Base-by-base conservation (phyloP, 1,140 invertebrate genomes). In the Patella vulgata region DNA sequence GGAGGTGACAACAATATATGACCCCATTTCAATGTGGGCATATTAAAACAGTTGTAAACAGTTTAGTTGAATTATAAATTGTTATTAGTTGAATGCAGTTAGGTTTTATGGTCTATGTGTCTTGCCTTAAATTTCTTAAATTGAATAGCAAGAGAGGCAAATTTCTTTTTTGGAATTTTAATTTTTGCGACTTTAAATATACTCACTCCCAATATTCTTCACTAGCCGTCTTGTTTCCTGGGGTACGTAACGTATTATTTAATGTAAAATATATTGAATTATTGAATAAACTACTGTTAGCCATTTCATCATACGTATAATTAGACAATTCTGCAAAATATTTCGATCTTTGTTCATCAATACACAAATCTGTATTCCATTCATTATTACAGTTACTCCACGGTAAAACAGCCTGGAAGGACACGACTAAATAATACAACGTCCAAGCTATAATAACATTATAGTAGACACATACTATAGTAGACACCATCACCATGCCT, bases 381-480 rank as follows among this genome's bases (percentile, higher is more conserved):
- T 89, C 87, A 77, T 96, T 93, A 36, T 88, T 87, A 80, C 95
- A 98, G 58, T 90, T 89, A 23, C 90, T 89, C 96, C 96, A 98
- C 1, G 95, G 95, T 60, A 94, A 90, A 44, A 91, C 89, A 19
- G 89, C 87, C 76, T 89, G 90, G 79, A 97, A 94, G 9, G 94
- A 93, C 46, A 92, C 89, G 75, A 95, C 93, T 76, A 98, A 91
- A 84, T 98, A 99, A 84, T 97, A 97, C 68, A 99, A 87, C 78
- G 96, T 98, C 96, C 96, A 99, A 23, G 95, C 96, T 59, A 99
- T 96, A 72, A 99, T 98, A 19, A 96, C 97, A 85, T 98, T 99
- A 85, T 99, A 99, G 85, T 99, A 99, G 43, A 98, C 88, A n/a
- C 95, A 95, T 33, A 98, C 95, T 77, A 98, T 96, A 82, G 96